Conservation (phyloP, 2,113 vertebrate species). For the Elaphurus davidianus region DNA sequence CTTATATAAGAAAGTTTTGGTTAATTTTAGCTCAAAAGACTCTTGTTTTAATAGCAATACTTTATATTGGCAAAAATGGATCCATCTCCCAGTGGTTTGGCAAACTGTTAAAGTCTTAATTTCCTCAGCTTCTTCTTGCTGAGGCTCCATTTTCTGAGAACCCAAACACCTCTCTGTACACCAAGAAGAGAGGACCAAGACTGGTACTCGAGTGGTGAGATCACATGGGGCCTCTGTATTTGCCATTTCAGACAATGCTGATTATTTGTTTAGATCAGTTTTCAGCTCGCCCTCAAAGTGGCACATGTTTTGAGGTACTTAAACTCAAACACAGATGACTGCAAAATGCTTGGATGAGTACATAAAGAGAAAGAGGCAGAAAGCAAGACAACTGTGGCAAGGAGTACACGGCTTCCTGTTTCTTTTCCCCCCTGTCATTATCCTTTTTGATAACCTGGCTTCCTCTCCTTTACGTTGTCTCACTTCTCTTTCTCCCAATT, state of each 20-base stretch:
- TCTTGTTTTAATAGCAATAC: not conserved
- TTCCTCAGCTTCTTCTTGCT: not conserved
- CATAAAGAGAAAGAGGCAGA: not conserved
- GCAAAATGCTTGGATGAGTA: not conserved
- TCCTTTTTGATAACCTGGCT: not conserved
- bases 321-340: not conserved
- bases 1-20: not conserved
- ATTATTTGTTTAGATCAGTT: not conserved
- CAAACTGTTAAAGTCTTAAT: not conserved
- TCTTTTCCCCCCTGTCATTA: not conserved
- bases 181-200: not conserved
- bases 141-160: not conserved
- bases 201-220: not conserved
- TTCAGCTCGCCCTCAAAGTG: not conserved
- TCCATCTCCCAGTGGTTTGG: not conserved
- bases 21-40: not conserved
- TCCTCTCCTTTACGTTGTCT: not conserved
- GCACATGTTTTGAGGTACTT: not conserved
- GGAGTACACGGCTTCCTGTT: fast-evolving
- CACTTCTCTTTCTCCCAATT: not conserved
- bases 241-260: not conserved
- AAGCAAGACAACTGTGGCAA: not conserved
- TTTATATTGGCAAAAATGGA: not conserved
- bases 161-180: not conserved
- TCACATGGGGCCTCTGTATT: not conserved